Base-by-base conservation (phyloP, 2,113 vertebrate species). In the Apaloderma vittatum region DNA sequence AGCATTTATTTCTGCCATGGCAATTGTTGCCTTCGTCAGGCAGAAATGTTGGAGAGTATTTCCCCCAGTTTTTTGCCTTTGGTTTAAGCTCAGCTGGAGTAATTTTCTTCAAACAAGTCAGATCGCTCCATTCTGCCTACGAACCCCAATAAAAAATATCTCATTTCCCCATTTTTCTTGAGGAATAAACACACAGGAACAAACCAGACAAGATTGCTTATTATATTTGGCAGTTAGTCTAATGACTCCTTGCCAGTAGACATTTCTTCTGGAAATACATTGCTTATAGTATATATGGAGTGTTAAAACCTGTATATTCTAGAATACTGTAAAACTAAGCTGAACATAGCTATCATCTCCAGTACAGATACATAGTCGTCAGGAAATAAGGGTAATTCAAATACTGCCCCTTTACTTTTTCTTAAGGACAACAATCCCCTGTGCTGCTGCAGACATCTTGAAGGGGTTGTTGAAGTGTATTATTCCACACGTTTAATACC, bases 401-500 rank as follows among this genome's bases (percentile, higher is more conserved):
- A 83, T 59, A 49, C n/a, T 82, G 15, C 26, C 29, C 49, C 92
- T 88, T 85, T 48, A 52, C 46, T 88, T 74, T 84, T 93, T 94
- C 80, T 86, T 93, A 52, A 71, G 70, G 68, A 86, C 51, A 71
- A 43, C 32, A 90, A 75, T 74, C 74, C 58, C 76, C 24, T 82
- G 45, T 59, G 45, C 36, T 80, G 63, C 81, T 92, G 29, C 46
- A 95, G 76, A 74, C 62, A 84, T 79, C 59, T 94, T 97, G 74
- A 82, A 88, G 90, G 58, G 26, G 57, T 23, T 95, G 73, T 62
- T 83, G 82, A 95, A 93, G 88, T 90, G 52, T 79, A 89, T 95
- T 93, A 88, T 95, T 96, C 87, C 91, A 75, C 88, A 71, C 75
- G 34, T 90, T 97, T 96, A 88, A 92, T 90, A 80, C 70, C 59